phyloP scores from a whole-genome alignment of 1,140 invertebrate genomes.

The Plectus sambesii region DNA sequence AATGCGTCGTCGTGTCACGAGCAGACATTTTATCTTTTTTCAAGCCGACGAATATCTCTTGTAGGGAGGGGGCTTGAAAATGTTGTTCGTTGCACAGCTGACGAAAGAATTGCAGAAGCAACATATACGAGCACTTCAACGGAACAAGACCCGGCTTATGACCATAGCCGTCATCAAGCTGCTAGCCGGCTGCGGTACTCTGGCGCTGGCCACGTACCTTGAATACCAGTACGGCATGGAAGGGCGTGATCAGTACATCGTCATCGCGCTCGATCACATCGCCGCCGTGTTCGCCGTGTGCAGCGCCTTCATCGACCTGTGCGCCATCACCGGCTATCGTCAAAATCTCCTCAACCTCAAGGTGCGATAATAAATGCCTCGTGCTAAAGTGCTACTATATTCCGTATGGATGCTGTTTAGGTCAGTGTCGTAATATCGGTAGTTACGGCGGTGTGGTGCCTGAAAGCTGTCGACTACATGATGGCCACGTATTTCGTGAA shows the following conservation, averaged over 20 bases:
- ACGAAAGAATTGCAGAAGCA: no score
- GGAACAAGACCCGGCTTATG: constrained; percentile 22
- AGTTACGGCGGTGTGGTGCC: constrained; percentile 38
- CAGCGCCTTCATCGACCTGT: constrained; percentile 36
- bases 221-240: constrained; percentile 39
- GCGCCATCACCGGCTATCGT: constrained; percentile 25
- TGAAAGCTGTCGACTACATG: constrained; percentile 42
- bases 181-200: constrained; percentile 25
- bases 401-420: constrained; percentile 14
- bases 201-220: constrained; percentile 33
- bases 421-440: constrained; percentile 39
- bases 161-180: constrained; percentile 30
- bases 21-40: no score
- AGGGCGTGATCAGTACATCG: constrained; percentile 36
- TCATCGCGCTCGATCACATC: constrained; percentile 40
- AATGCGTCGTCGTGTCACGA: no score
- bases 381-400: background rate
- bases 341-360: constrained; percentile 37
- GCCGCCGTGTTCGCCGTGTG: constrained; percentile 33
- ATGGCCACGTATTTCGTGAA: constrained; percentile 41
- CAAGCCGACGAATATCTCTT: no score
- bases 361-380: constrained; percentile 7
- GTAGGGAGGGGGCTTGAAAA: no score
- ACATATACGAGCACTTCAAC: constrained; percentile 25
- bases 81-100: no score